phyloP scores from a whole-genome alignment of 2,113 vertebrate genomes.

The Xenopus tropicalis region UCB_Xtro_10.0 CM004447.2:10054501-10055000 shows the following conservation, averaged over 20 bases:
- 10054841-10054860: conserved; percentile 11
- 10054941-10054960: neutral
- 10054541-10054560: no score
- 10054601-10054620: no score
- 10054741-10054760: neutral
- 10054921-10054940: neutral
- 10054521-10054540: no score
- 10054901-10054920: conserved; percentile 14
- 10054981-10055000: neutral
- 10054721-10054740: neutral
- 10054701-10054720: neutral
- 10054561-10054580: no score
- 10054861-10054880: conserved; percentile 3
- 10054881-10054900: conserved; percentile 7
- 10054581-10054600: no score
- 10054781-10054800: conserved; percentile 29
- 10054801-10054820: conserved; percentile 19
- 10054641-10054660: neutral
- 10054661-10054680: neutral
- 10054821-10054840: conserved; percentile 22
- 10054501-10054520: no score
- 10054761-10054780: neutral
- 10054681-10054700: neutral
- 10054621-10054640: neutral
- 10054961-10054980: neutral